phyloP scores from a whole-genome alignment of 2,888 invertebrate species.

The Heliconius ismenius region DNA sequence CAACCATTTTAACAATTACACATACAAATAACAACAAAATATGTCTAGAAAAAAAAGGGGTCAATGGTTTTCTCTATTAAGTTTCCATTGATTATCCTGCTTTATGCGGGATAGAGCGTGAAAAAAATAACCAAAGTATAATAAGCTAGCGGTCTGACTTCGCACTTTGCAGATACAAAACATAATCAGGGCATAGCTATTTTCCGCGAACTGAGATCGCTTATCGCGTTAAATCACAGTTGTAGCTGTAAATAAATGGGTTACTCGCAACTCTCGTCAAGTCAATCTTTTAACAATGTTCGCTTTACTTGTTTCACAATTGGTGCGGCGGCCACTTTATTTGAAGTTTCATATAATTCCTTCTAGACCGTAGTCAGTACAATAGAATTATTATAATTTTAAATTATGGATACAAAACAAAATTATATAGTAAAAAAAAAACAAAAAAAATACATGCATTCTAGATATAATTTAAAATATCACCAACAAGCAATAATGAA shows the following conservation, averaged over 20 bases:
- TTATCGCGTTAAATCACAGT: conserved; percentile 27
- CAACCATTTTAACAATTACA: too few relatives aligned
- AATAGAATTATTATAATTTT: neutral
- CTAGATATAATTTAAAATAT: too few relatives aligned
- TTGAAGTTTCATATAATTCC: neutral
- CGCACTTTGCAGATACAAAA: conserved; percentile 15
- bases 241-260: conserved; percentile 28
- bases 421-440: too few relatives aligned
- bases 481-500: too few relatives aligned
- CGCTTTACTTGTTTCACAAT: neutral
- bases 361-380: neutral
- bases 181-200: conserved; percentile 23
- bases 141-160: conserved; percentile 11
- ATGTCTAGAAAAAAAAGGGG: neutral
- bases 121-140: neutral
- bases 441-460: too few relatives aligned
- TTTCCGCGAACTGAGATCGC: conserved; percentile 23
- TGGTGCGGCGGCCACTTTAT: neutral
- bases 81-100: neutral
- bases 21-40: neutral
- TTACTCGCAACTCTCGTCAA: conserved; percentile 9
- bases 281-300: conserved; percentile 20
- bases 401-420: too few relatives aligned
- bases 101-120: neutral
- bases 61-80: too few relatives aligned